These are phyloP conservation scores for Adoxophyes honmai DNA, from an alignment of 1,140 invertebrate genomes.

Conservation along the genomic window DNA sequence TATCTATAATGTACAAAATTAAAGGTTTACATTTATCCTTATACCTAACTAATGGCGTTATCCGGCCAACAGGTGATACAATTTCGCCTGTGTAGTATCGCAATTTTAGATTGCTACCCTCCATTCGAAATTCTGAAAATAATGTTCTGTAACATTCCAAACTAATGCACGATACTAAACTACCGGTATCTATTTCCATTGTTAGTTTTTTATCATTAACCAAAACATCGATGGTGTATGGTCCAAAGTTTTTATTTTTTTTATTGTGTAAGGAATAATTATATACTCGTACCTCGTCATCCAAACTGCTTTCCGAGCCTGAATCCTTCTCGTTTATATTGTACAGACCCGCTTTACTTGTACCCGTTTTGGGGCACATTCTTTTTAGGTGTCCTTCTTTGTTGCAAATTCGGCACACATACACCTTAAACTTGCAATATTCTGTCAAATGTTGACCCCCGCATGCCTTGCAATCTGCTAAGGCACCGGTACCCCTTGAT, in stretches of 20 bases:
- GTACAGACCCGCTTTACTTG: background rate
- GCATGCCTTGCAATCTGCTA: background rate
- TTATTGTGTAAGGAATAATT: background rate
- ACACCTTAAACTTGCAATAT: background rate
- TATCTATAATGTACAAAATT: background rate
- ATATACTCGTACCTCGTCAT: background rate
- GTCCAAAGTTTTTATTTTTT: background rate
- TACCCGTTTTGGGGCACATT: background rate
- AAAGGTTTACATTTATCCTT: background rate
- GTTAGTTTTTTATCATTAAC: background rate
- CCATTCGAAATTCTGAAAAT: background rate
- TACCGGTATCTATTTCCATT: background rate
- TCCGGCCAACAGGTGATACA: background rate
- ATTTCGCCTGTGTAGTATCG: constrained; percentile 6
- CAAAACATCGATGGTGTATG: background rate
- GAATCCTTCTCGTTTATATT: background rate
- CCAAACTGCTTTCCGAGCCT: background rate
- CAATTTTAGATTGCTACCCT: background rate
- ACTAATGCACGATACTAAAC: background rate
- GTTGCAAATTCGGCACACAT: too few relatives aligned
- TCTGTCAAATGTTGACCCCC: background rate
- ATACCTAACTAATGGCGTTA: background rate
- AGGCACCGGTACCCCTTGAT: too few relatives aligned
- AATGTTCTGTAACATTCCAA: background rate
- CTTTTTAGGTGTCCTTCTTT: background rate